Evolutionary conservation across 2,797 vertebrate genomes (phyloP), one percentile per base, ranked within the genome.

Genomic region (Phataginus tetradactyla): DNA sequence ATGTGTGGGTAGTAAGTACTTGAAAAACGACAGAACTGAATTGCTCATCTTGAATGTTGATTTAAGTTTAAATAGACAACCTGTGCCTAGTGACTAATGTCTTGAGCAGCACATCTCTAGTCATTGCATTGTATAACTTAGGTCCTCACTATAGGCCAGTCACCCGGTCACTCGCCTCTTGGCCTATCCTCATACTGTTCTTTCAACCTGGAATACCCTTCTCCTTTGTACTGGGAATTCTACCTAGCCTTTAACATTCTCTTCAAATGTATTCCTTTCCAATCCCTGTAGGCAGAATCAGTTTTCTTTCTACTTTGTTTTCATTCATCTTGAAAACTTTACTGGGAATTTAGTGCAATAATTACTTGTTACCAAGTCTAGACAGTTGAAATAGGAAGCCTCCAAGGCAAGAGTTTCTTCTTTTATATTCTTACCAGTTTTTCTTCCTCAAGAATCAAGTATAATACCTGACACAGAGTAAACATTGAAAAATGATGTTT

Each of bases 401-500:
- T 91, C 39, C 32, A 90, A 90, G 53, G 49, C 64, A 84, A 75
- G 1, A 17, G 32, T 80, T 78, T 81, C 49, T 71, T 51, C 9
- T 21, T 49, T 51, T 51, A 39, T 42, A 15, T 64, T 83, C 42
- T 81, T 86, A 29, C 1, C 63, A 39, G 1, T 64, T 94, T 96
- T 96, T 51, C 37, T 92, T 71, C 49, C 25, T 86, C 17, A 77
- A 94, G 18, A 78, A 29, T 83, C 34, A 75, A 68, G 72, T 66
- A 34, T 55, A 63, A 14, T 80, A 49, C 34, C 59, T 93, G 20
- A 61, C 15, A 66, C 7, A 51, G 4, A 68, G 25, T 95, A 66
- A 84, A 93, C 72, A 88, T 34, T 63, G 53, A 75, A 51, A 85
- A 45, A 37, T 77, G 45, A 63, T 89, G 14, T 69, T 34, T 83